phyloP scores from a whole-genome alignment of 2,797 vertebrate species.

The Hydrophis major region DNA sequence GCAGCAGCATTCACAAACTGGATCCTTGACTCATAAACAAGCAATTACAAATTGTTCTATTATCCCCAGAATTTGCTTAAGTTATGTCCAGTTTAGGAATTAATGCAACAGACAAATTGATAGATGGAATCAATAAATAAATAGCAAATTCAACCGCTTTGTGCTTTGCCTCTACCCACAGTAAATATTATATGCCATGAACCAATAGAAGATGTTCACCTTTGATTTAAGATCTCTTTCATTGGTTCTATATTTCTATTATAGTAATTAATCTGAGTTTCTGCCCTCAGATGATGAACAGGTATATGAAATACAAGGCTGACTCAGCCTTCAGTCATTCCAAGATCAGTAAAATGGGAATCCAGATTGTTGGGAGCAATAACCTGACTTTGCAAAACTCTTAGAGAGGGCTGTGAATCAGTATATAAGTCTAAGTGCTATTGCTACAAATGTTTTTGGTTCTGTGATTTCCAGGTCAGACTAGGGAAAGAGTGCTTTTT shows the following conservation, averaged over 20 bases:
- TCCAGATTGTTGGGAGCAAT: too few relatives aligned
- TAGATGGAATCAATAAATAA: neutral
- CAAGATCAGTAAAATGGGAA: too few relatives aligned
- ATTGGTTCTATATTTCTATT: neutral
- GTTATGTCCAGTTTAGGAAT: neutral
- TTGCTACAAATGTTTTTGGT: neutral
- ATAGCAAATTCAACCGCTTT: neutral
- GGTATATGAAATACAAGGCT: too few relatives aligned
- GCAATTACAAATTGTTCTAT: neutral
- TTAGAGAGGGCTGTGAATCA: too few relatives aligned
- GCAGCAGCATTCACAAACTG: neutral
- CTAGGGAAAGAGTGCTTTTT: neutral
- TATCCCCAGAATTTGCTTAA: neutral
- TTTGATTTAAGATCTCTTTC: neutral
- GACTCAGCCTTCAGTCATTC: too few relatives aligned
- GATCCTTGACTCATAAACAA: neutral
- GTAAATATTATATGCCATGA: neutral
- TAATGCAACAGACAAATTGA: neutral
- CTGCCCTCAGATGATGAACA: neutral
- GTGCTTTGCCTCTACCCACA: neutral
- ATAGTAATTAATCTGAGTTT: neutral
- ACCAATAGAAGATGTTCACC: neutral
- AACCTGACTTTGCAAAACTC: too few relatives aligned
- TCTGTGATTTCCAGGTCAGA: neutral
- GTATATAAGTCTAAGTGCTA: neutral